phyloP scores from a whole-genome alignment of 2,888 invertebrate genomes.

The Drosophila mettleri region DNA sequence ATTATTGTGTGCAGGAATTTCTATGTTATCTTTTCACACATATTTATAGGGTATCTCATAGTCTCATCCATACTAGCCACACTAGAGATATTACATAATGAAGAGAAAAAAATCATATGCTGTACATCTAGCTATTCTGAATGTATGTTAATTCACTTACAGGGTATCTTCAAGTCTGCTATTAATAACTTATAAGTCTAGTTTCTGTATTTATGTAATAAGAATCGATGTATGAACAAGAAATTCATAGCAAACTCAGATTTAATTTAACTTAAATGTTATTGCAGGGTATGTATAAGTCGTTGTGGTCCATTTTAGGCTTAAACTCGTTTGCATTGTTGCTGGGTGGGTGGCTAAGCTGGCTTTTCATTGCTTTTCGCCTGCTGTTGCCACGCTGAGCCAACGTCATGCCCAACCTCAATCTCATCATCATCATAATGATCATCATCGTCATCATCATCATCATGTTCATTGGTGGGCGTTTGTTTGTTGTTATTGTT shows the following conservation, averaged over 20 bases:
- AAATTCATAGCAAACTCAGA: rapidly evolving
- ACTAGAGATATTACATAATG: not conserved
- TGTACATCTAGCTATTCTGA: not conserved
- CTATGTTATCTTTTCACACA: not conserved
- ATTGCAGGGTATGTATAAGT: conserved; percentile 29
- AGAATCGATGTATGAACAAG: no score
- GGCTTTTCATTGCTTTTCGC: conserved; percentile 56
- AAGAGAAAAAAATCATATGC: rapidly evolving
- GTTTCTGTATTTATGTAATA: no score
- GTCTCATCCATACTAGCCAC: not conserved
- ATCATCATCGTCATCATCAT: conserved; percentile 19
- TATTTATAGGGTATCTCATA: not conserved
- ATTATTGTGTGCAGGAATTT: not conserved
- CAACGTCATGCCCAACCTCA: conserved; percentile 28
- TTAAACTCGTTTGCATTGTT: conserved; percentile 24
- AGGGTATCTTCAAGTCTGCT: not conserved
- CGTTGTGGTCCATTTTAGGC: not conserved
- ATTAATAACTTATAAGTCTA: not conserved
- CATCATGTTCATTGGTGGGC: conserved; percentile 22
- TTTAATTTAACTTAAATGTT: not conserved
- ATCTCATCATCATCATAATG: conserved; percentile 33
- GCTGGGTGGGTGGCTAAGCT: conserved; percentile 53
- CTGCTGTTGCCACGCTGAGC: conserved; percentile 50
- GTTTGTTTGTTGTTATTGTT: conserved; percentile 13
- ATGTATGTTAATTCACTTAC: not conserved